A percentile compares a stretch with the other conserved stretches of the same genome.
These are phyloP conservation scores for Nebria salina DNA, from an alignment of 2,888 invertebrate species.

Conservation along the genomic window DNA sequence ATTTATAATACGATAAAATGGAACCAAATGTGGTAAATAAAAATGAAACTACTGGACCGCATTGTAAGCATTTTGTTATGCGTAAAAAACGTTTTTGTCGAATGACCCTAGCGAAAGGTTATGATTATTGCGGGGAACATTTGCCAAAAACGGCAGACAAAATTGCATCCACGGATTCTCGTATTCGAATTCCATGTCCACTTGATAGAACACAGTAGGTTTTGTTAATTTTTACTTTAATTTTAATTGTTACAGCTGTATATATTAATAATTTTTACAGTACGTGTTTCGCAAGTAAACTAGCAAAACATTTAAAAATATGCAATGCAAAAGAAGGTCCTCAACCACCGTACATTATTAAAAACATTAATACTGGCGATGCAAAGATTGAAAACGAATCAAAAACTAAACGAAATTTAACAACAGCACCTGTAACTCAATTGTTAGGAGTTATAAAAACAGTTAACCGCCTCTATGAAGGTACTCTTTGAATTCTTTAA, in stretches of 20 bases:
- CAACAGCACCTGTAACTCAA: slow-evolving; percentile 58
- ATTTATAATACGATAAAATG: neutral
- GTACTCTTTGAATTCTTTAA: slow-evolving; percentile 48
- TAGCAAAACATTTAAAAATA: slow-evolving; percentile 75
- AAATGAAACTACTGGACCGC: slow-evolving; percentile 50
- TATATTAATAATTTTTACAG: slow-evolving; percentile 61
- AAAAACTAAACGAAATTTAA: slow-evolving; percentile 57
- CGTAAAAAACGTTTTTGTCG: slow-evolving; percentile 80
- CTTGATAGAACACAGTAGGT: slow-evolving; percentile 78
- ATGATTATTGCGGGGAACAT: slow-evolving; percentile 79
- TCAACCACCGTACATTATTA: slow-evolving; percentile 66
- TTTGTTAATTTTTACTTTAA: slow-evolving; percentile 29
- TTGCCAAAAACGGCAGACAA: slow-evolving; percentile 56
- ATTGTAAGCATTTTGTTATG: slow-evolving; percentile 73
- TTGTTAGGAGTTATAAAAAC: slow-evolving; percentile 61
- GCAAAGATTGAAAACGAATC: slow-evolving; percentile 44
- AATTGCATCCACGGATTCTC: slow-evolving; percentile 50
- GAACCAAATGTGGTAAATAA: neutral
- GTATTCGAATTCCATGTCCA: slow-evolving; percentile 74
- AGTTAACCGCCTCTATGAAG: slow-evolving; percentile 61
- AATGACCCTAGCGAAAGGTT: slow-evolving; percentile 76
- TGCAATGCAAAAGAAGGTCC: slow-evolving; percentile 74
- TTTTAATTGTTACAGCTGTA: slow-evolving; percentile 23
- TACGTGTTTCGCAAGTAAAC: slow-evolving; percentile 73
- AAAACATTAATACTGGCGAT: slow-evolving; percentile 64